Evolutionary conservation across 2,113 vertebrate species (phyloP).

Genomic region (Gadus macrocephalus): DNA sequence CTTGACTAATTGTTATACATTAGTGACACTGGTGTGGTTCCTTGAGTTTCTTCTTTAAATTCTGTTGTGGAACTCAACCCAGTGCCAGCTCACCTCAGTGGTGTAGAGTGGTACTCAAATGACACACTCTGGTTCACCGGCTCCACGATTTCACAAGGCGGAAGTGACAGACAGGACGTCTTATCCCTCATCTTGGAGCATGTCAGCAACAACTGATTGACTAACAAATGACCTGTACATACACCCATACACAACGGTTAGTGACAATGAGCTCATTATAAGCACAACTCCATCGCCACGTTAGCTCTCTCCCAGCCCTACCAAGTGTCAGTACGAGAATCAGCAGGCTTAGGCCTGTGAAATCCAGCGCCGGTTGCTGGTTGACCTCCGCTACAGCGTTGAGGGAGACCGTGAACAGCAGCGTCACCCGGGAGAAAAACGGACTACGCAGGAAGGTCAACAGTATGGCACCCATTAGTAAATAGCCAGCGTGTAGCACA

Average conservation of each 20-base stretch:
- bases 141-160: conserved; percentile 12
- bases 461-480: conserved; percentile 63
- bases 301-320: conserved; percentile 20
- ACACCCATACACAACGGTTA: background rate
- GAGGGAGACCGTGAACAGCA: conserved; percentile 71
- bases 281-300: rapidly evolving
- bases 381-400: conserved; percentile 68
- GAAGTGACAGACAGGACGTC: background rate
- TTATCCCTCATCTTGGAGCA: conserved; percentile 22
- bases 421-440: conserved; percentile 40
- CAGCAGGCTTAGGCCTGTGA: conserved; percentile 64
- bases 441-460: conserved; percentile 75
- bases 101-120: conserved; percentile 59
- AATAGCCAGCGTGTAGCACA: conserved; percentile 62
- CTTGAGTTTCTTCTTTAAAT: background rate
- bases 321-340: conserved; percentile 65
- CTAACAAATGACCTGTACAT: conserved; percentile 67
- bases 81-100: conserved; percentile 59
- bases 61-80: background rate
- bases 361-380: conserved; percentile 69
- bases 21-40: background rate
- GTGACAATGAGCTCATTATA: background rate
- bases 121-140: conserved; percentile 1
- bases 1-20: background rate
- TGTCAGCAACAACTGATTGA: conserved; percentile 25